Evolutionary conservation across 2,888 invertebrate genomes (phyloP).

Genomic region (Molanna angustata): DNA sequence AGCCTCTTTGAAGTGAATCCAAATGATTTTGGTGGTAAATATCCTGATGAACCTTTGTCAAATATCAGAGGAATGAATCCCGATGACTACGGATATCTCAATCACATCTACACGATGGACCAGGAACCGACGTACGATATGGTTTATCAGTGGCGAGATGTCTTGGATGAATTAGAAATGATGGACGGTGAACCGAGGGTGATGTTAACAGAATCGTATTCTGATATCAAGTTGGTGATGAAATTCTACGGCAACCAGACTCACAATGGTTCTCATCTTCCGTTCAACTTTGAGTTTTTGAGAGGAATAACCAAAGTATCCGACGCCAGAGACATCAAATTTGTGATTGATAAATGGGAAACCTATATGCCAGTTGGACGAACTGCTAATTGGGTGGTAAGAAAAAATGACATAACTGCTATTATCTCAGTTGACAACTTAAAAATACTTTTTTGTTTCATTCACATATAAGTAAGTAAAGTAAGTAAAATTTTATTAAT

Average conservation of each 20-base stretch:
- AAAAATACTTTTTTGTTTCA: not conserved
- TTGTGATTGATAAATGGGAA: constrained; percentile 56
- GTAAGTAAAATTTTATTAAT: no score
- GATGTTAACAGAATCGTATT: constrained; percentile 62
- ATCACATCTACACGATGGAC: constrained; percentile 57
- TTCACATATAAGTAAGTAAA: not conserved
- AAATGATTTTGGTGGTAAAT: constrained; percentile 39
- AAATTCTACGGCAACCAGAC: constrained; percentile 57
- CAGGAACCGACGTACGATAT: constrained; percentile 56
- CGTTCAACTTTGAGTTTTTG: constrained; percentile 66
- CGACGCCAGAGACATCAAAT: constrained; percentile 52
- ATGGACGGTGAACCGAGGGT: constrained; percentile 38
- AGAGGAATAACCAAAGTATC: constrained; percentile 47
- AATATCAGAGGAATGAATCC: constrained; percentile 43
- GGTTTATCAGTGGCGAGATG: constrained; percentile 59
- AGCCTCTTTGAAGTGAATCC: constrained; percentile 45
- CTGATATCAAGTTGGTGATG: constrained; percentile 49
- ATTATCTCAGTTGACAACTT: not conserved
- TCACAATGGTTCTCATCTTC: constrained; percentile 56
- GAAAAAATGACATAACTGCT: constrained; percentile 33
- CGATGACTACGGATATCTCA: constrained; percentile 52
- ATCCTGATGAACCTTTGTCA: constrained; percentile 57
- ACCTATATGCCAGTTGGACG: constrained; percentile 53
- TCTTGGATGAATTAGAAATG: constrained; percentile 53
- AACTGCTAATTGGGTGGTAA: constrained; percentile 66